phyloP scores from a whole-genome alignment of 1,140 invertebrate species.

The Ostrea edulis region DNA sequence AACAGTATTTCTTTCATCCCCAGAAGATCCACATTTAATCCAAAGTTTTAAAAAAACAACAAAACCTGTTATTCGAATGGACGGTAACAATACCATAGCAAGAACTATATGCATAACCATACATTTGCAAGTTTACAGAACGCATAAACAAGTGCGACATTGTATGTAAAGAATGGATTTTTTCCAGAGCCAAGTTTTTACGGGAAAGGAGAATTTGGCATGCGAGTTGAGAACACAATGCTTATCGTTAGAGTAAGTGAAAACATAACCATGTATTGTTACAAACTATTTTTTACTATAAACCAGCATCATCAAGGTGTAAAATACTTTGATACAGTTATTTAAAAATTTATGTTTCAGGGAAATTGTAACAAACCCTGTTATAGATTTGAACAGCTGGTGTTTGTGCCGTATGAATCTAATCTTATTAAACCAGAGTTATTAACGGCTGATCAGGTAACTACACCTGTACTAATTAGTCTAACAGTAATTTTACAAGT shows the following conservation, averaged over 20 bases:
- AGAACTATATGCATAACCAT: too few species aligned
- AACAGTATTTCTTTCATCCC: too few species aligned
- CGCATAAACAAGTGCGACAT: too few species aligned
- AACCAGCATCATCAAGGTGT: not conserved
- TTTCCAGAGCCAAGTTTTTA: not conserved
- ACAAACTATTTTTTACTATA: not conserved
- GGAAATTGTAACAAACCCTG: not conserved
- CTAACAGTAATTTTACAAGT: too few species aligned
- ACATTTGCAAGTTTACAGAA: too few species aligned
- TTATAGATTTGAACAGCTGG: slow-evolving; percentile 10
- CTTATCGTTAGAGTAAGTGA: not conserved
- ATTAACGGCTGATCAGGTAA: not conserved
- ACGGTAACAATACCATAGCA: too few species aligned
- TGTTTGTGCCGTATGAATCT: not conserved
- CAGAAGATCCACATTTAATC: too few species aligned
- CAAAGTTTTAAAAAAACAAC: too few species aligned
- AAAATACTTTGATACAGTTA: not conserved
- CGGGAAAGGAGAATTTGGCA: slow-evolving; percentile 11
- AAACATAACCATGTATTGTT: not conserved
- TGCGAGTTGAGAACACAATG: slow-evolving; percentile 11
- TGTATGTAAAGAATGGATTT: not conserved
- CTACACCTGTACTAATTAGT: not conserved
- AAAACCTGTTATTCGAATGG: too few species aligned
- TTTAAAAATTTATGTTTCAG: not conserved
- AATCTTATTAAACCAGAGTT: slow-evolving; percentile 17